These are phyloP conservation scores for Diploscapter pachys DNA, from an alignment of 1,140 invertebrate genomes.

Conservation along the genomic window DNA sequence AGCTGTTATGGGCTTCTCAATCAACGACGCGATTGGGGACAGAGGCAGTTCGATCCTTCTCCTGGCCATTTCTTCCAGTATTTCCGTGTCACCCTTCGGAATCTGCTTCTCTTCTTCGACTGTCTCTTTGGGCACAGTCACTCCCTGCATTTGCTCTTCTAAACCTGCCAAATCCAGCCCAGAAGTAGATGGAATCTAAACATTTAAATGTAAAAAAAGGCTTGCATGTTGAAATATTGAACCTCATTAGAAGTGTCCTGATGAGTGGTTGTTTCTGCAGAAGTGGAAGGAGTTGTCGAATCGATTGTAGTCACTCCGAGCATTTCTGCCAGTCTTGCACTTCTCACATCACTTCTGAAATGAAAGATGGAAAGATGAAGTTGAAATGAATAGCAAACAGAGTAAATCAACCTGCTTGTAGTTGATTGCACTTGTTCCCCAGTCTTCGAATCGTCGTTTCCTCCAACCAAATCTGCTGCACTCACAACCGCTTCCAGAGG, in stretches of 20 bases:
- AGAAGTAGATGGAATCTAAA: too few species aligned
- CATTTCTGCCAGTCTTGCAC: conserved; percentile 27
- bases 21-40: background rate
- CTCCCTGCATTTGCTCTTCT: conserved; percentile 15
- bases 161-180: background rate
- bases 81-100: conserved; percentile 7
- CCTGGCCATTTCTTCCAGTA: conserved; percentile 20
- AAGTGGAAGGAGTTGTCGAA: background rate
- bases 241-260: too few species aligned
- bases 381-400: background rate
- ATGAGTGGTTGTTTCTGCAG: too few species aligned
- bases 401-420: background rate
- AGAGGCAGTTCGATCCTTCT: conserved; percentile 24
- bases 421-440: background rate
- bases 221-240: too few species aligned
- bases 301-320: conserved; percentile 14
- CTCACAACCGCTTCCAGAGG: too few species aligned
- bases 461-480: too few species aligned
- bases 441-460: background rate
- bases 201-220: too few species aligned
- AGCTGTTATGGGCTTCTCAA: background rate
- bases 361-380: background rate
- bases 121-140: background rate
- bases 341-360: conserved; percentile 2
- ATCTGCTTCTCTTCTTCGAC: background rate